Percentiles rank a stretch among this genome's conserved stretches.
These are phyloP conservation scores for Condylura cristata DNA, from an alignment of 2,113 vertebrate species.

Conservation along the genomic window DNA sequence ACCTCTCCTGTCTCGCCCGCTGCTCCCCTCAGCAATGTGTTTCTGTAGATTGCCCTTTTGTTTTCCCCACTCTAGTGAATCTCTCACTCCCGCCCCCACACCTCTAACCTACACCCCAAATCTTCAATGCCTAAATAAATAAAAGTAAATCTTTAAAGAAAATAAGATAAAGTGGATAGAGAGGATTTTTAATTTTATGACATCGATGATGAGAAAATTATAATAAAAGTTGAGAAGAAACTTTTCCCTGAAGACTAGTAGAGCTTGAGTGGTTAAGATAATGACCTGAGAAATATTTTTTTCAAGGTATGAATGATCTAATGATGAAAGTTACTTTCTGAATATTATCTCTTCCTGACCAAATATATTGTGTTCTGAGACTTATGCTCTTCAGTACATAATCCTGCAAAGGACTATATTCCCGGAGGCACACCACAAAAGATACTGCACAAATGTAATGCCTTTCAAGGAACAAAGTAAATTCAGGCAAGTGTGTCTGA, in stretches of 20 bases:
- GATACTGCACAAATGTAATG: neutral
- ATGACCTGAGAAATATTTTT: neutral
- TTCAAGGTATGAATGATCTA: neutral
- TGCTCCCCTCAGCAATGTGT: too few species aligned
- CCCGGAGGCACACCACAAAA: neutral
- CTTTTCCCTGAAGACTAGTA: neutral
- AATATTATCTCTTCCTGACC: neutral
- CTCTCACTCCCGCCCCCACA: too few species aligned
- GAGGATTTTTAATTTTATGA: neutral
- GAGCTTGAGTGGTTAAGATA: neutral
- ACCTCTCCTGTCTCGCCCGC: too few species aligned
- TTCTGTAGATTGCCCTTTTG: too few species aligned
- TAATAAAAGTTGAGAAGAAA: neutral
- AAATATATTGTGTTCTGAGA: neutral
- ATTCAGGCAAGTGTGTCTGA: neutral
- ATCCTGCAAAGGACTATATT: neutral
- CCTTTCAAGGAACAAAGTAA: neutral
- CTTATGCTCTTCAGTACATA: neutral
- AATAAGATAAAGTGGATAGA: too few species aligned
- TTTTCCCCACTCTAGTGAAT: too few species aligned
- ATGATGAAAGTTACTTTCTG: neutral
- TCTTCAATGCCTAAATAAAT: too few species aligned
- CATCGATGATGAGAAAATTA: neutral
- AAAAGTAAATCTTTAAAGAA: too few species aligned
- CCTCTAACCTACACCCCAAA: too few species aligned